phyloP scores from a whole-genome alignment of 2,797 vertebrate species.

The Clarias fuscus region DNA sequence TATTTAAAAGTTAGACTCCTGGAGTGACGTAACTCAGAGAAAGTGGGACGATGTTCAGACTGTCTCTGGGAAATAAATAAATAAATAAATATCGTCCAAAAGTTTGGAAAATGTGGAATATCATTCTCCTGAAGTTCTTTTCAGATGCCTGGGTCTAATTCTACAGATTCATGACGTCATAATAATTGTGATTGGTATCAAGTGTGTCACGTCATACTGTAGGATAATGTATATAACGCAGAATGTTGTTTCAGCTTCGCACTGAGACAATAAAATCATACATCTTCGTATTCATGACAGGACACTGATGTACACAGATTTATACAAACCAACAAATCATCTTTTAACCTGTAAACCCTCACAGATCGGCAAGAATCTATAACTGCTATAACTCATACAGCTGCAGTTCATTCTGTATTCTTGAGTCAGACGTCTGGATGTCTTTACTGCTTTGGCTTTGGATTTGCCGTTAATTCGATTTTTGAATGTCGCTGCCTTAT shows the following conservation, averaged over 20 bases:
- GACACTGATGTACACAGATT: too few species aligned
- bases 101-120: neutral
- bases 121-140: neutral
- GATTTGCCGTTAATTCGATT: neutral
- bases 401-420: neutral
- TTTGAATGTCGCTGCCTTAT: neutral
- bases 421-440: neutral
- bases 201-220: too few species aligned
- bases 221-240: too few species aligned
- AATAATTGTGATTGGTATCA: neutral
- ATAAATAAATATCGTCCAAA: too few species aligned
- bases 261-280: too few species aligned
- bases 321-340: too few species aligned
- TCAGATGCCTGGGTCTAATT: neutral
- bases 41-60: constrained; percentile 14
- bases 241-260: too few species aligned
- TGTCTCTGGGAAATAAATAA: neutral
- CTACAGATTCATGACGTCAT: neutral
- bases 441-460: neutral
- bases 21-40: neutral
- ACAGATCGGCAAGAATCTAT: too few species aligned
- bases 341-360: too few species aligned
- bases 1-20: constrained; percentile 14
- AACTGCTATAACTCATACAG: neutral
- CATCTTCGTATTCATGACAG: too few species aligned